Percentiles rank a stretch among this genome's conserved stretches.
phyloP scores from a whole-genome alignment of 1,140 invertebrate genomes.

The Heliothis subflexa region DNA sequence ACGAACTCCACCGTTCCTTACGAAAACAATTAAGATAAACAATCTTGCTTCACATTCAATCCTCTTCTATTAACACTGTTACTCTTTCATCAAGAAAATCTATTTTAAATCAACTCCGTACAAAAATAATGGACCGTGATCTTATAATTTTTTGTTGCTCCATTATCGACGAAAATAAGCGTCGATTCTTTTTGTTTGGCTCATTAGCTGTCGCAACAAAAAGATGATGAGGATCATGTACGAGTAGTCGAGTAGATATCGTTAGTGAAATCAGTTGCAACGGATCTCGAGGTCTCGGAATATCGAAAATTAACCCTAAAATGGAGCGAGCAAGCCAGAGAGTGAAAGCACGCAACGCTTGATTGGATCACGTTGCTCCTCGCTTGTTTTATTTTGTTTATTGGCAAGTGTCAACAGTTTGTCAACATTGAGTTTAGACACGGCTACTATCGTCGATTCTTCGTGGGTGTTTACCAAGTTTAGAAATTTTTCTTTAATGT shows the following conservation, averaged over 20 bases:
- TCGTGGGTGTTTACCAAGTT: constrained; percentile 38
- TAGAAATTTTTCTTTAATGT: constrained; percentile 2
- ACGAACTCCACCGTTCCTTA: background rate
- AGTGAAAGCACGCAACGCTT: constrained; percentile 78
- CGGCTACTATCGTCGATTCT: constrained; percentile 56
- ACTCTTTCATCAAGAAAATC: constrained; percentile 16
- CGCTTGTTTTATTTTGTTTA: constrained; percentile 66
- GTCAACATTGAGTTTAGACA: constrained; percentile 61
- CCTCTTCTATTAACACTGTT: constrained; percentile 4
- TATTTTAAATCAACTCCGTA: background rate
- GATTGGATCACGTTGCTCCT: constrained; percentile 65
- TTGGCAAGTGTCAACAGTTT: constrained; percentile 66
- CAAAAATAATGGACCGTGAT: constrained; percentile 4
- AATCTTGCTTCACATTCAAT: background rate
- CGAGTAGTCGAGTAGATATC: constrained; percentile 31
- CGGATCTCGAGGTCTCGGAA: constrained; percentile 37
- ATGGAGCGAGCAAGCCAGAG: constrained; percentile 53
- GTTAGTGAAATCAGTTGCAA: constrained; percentile 52
- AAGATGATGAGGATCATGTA: constrained; percentile 32
- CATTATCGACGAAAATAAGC: no score
- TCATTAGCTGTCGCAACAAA: constrained; percentile 16
- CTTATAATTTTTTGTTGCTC: constrained; percentile 8
- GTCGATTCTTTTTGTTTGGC: constrained; percentile 1
- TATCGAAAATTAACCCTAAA: constrained; percentile 55
- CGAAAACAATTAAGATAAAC: constrained; percentile 14